Evolutionary conservation across 2,113 vertebrate genomes (phyloP).

Genomic region (Protobothrops flavoviridis): DNA sequence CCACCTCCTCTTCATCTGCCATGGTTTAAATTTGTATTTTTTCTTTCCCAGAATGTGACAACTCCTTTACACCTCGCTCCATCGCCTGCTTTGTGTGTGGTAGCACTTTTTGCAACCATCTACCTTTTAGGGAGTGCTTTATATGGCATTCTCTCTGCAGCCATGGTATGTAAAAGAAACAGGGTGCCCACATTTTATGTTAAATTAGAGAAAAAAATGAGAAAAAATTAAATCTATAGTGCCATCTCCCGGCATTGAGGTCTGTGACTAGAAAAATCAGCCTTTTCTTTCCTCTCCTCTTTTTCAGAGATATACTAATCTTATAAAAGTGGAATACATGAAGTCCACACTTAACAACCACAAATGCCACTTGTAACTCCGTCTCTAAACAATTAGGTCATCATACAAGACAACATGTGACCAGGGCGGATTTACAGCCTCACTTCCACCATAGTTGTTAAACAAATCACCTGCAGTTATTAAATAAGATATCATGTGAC

Average conservation of each 20-base stretch:
- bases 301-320: background rate
- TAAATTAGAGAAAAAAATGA: background rate
- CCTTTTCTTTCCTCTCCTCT: background rate
- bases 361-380: background rate
- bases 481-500: background rate
- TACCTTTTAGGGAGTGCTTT: background rate
- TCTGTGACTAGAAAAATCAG: background rate
- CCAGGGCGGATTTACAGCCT: background rate
- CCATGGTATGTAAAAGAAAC: background rate
- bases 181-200: background rate
- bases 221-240: background rate
- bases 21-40: background rate
- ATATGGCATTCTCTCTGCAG: background rate
- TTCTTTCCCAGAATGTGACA: background rate
- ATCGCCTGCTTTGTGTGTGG: background rate
- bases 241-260: background rate
- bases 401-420: background rate
- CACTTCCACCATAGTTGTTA: background rate
- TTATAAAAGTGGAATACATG: background rate
- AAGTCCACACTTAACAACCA: background rate
- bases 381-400: background rate
- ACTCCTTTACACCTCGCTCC: background rate
- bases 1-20: background rate
- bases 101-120: background rate
- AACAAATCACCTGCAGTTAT: background rate